Percentiles rank a stretch among this genome's conserved stretches.
Conservation (phyloP, 2,888 invertebrate genomes). For the Orthosia incerta region DNA sequence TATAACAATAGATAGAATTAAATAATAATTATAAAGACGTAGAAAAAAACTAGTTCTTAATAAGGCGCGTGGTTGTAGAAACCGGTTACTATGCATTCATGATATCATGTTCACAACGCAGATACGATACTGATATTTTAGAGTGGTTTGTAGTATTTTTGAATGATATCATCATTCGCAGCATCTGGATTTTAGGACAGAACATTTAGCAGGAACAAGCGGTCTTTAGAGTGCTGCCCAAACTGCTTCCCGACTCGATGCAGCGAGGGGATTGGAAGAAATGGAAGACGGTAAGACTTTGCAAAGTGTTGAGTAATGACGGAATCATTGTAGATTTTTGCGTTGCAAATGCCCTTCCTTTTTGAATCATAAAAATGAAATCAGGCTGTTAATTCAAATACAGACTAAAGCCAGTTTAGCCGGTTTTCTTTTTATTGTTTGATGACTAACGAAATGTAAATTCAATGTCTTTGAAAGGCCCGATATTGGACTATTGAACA, state of each 20-base stretch:
- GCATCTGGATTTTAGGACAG: slow-evolving; percentile 1
- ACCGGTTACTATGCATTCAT: slow-evolving; percentile 16
- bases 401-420: not conserved
- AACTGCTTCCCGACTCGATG: not conserved
- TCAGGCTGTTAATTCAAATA: not conserved
- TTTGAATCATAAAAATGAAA: not conserved
- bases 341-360: not conserved
- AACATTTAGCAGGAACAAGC: not conserved
- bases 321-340: not conserved
- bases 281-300: too few species aligned
- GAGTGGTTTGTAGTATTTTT: slow-evolving; percentile 2
- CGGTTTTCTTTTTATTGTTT: slow-evolving; percentile 9
- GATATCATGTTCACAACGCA: slow-evolving; percentile 20
- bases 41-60: slow-evolving; percentile 15
- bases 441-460: not conserved
- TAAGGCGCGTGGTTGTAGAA: slow-evolving; percentile 6
- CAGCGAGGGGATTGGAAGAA: too few species aligned
- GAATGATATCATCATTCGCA: slow-evolving; percentile 13
- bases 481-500: slow-evolving; percentile 8
- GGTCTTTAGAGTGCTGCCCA: too few species aligned
- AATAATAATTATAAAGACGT: slow-evolving; percentile 2
- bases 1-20: slow-evolving; percentile 31
- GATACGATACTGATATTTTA: slow-evolving; percentile 2
- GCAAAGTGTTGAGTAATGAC: too few species aligned
- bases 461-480: not conserved